Evolutionary conservation across 2,888 invertebrate genomes (phyloP), one percentile per base, ranked within the genome.

Genomic region (Metellina segmentata): DNA sequence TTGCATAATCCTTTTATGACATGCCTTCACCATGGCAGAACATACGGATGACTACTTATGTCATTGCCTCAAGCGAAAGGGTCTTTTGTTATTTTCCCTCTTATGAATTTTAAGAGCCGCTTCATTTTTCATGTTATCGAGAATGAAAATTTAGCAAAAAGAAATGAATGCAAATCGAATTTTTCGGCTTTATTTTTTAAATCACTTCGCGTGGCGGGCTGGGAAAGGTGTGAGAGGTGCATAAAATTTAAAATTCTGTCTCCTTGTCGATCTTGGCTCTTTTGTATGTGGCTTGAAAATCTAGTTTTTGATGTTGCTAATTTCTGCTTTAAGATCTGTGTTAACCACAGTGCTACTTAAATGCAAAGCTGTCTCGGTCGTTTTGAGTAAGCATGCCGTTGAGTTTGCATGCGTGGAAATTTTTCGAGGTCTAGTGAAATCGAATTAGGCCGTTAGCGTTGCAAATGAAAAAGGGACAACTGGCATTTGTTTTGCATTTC

Each of bases 91-190:
- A 53, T 79, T 77, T 77, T 51, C 19, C 77, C 11, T 9, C 79
- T 79, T 52, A 34, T 53, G 52, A 79, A 79, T 53, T 61, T 79
- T 19, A 16, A 20, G 19, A 20, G 52, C 51, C 78, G 16, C 19
- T 78, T 78, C 19, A 78, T 78, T 78, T 52, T 79, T 52, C 79
- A 13, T 61, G 79, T 20, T 20, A 19, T 61, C 11, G 7, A 49
- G 77, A 79, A 34, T 61, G 79, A 79, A 79, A 79, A 53, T 79
- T 79, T 19, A 20, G 79, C 34, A 53, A 79, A 79, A 79, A 19
- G 79, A 79, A 79, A 34, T 19, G 53, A 16, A 79, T 79, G 79
- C 53, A 79, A 79, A 79, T 79, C 53, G 79, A 79, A 61, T 79
- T 79, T 53, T 79, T 61, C 34, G 34, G 53, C 52, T 61, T 79